Evolutionary conservation across 2,113 vertebrate genomes (phyloP).

Genomic region (Dicaeum eximium): DNA sequence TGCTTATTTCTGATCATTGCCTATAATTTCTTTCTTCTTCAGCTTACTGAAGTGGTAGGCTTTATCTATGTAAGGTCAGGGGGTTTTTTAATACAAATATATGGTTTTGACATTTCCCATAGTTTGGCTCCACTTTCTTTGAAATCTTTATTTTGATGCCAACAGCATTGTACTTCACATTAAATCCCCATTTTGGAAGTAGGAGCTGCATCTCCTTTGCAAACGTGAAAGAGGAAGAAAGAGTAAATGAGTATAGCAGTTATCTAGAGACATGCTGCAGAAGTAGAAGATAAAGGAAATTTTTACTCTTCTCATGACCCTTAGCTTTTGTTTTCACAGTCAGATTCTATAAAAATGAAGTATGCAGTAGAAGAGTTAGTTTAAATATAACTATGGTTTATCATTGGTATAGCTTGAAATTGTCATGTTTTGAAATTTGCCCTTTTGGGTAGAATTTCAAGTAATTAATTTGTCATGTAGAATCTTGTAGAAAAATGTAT

Average conservation of each 20-base stretch:
- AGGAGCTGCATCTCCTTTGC: not conserved
- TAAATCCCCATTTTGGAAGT: not conserved
- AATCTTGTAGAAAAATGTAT: not conserved
- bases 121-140: not conserved
- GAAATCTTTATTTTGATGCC: not conserved
- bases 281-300: not conserved
- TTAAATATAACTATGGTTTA: not conserved
- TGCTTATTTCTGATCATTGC: not conserved
- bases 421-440: not conserved
- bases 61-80: conserved; percentile 8
- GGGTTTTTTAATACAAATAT: not conserved
- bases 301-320: not conserved
- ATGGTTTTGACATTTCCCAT: not conserved
- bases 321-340: not conserved
- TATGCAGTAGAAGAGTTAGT: not conserved
- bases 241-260: not conserved
- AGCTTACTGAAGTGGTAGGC: not conserved
- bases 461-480: not conserved
- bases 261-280: not conserved
- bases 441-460: not conserved
- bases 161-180: not conserved
- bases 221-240: not conserved
- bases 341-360: not conserved
- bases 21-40: conserved; percentile 19
- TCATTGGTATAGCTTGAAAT: not conserved